These are phyloP conservation scores for Drosophila demipolita DNA, from an alignment of 2,888 invertebrate species.

Conservation along the genomic window DNA sequence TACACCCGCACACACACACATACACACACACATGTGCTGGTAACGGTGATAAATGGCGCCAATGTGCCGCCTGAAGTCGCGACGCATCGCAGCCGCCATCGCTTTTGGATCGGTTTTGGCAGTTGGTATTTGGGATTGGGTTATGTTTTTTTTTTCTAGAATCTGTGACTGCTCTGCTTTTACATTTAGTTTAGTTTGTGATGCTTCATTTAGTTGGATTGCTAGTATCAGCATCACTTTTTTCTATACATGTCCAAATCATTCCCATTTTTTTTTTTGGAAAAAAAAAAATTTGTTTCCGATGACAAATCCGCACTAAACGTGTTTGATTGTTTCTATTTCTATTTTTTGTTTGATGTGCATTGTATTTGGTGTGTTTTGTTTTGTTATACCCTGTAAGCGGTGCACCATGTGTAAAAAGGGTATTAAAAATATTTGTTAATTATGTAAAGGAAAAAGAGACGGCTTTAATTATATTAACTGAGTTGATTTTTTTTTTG, in stretches of 20 bases:
- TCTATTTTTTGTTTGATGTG: conserved; percentile 7
- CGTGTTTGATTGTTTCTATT: conserved; percentile 71
- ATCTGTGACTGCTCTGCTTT: conserved; percentile 64
- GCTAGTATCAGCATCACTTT: conserved; percentile 8
- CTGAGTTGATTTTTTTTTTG: neutral
- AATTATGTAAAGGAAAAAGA: neutral
- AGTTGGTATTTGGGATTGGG: conserved; percentile 1
- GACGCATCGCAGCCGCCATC: conserved; percentile 71
- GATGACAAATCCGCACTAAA: conserved; percentile 75
- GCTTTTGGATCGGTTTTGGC: conserved; percentile 33
- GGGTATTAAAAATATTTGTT: neutral
- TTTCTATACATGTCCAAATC: neutral
- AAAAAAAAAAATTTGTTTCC: conserved; percentile 31
- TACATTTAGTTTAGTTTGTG: conserved; percentile 73
- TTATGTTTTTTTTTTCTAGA: neutral
- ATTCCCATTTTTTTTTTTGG: conserved; percentile 1
- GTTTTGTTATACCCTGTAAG: conserved; percentile 31
- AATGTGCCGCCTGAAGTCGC: conserved; percentile 82
- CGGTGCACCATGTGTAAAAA: neutral
- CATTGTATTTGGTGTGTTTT: conserved; percentile 13
- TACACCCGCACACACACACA: conserved; percentile 10
- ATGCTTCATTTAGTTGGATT: conserved; percentile 69
- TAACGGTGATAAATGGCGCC: conserved; percentile 85
- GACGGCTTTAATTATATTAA: neutral
- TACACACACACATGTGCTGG: conserved; percentile 45